phyloP scores from a whole-genome alignment of 1,140 invertebrate genomes.

The Microplitis mediator region DNA sequence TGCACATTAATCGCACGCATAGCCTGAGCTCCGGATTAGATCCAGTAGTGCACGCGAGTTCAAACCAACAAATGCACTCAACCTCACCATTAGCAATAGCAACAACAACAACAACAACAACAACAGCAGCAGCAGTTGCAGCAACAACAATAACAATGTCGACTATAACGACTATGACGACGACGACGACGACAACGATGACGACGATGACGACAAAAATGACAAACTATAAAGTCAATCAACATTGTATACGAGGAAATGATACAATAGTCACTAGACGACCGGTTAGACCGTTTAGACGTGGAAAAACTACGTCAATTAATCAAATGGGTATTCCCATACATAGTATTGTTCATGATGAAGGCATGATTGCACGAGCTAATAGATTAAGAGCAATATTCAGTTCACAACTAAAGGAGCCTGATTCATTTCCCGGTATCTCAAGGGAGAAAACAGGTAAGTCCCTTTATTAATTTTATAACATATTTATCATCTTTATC shows the following conservation, averaged over 20 bases:
- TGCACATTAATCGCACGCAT: constrained; percentile 80
- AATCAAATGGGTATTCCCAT: constrained; percentile 18
- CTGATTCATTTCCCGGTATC: constrained; percentile 55
- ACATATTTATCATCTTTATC: not conserved
- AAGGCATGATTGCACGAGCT: constrained; percentile 54
- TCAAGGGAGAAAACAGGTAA: constrained; percentile 60
- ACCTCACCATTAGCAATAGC: constrained; percentile 11
- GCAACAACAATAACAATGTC: not conserved
- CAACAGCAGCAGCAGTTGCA: not conserved
- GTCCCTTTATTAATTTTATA: constrained; percentile 7
- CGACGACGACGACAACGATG: too few species aligned
- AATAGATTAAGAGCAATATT: constrained; percentile 59
- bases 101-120: constrained; percentile 9
- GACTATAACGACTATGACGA: not conserved
- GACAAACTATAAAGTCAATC: constrained; percentile 14
- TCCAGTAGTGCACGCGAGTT: constrained; percentile 19
- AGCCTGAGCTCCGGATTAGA: constrained; percentile 61
- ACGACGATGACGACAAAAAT: too few species aligned
- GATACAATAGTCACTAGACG: constrained; percentile 25
- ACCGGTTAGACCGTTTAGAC: constrained; percentile 34
- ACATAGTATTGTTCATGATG: constrained; percentile 45
- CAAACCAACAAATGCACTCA: constrained; percentile 29
- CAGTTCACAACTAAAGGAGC: constrained; percentile 52
- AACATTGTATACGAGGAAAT: constrained; percentile 27
- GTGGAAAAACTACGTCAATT: constrained; percentile 20